phyloP scores from a whole-genome alignment of 2,888 invertebrate species.

The Patella pellucida region DNA sequence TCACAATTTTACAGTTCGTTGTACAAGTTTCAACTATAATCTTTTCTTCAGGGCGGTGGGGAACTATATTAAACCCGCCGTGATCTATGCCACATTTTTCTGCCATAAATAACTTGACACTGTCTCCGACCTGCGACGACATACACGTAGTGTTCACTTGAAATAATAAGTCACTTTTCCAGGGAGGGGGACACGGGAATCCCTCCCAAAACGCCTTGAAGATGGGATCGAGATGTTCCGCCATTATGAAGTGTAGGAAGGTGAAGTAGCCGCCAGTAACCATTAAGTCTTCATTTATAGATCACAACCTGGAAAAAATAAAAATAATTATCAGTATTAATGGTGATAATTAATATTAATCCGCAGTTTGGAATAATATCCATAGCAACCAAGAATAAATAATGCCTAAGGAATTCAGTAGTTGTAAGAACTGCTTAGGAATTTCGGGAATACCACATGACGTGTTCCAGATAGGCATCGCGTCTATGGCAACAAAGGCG shows the following conservation, averaged over 20 bases:
- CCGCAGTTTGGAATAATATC: too few species aligned
- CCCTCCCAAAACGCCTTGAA: neutral
- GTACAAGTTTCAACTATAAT: neutral
- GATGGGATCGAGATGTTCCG: neutral
- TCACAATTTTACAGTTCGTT: conserved; percentile 5
- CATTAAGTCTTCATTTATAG: neutral
- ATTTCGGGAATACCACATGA: too few species aligned
- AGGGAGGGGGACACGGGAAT: neutral
- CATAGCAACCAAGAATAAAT: too few species aligned
- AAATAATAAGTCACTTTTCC: conserved; percentile 6
- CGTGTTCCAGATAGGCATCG: too few species aligned
- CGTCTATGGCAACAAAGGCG: too few species aligned
- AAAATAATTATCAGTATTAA: neutral
- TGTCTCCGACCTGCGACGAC: neutral
- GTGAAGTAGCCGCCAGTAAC: conserved; percentile 8
- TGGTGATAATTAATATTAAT: too few species aligned
- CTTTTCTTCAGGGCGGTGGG: neutral
- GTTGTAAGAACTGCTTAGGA: too few species aligned
- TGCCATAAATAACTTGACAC: conserved; percentile 1
- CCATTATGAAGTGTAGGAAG: neutral
- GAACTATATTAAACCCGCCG: neutral
- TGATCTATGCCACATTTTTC: conserved; percentile 3
- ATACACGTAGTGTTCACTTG: conserved; percentile 2
- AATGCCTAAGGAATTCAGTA: too few species aligned
- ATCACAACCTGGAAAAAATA: neutral